Evolutionary conservation across 2,113 vertebrate genomes (phyloP), one percentile per base, ranked within the genome.

Genomic region (Tragelaphus buxtoni): DNA sequence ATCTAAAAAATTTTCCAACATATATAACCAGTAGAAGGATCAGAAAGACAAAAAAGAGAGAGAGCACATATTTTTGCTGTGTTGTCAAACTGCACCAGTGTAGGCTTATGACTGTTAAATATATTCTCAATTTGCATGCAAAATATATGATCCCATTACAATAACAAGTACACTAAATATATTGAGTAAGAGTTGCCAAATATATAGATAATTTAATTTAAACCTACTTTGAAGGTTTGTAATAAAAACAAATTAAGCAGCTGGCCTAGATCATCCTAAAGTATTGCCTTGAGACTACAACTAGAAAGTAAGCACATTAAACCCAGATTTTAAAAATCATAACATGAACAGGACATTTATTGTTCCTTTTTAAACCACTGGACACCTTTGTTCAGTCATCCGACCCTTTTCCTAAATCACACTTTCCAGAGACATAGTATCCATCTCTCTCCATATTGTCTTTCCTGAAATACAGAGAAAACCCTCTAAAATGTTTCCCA

Each of bases 81-180:
- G 14, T 30, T 85, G 17, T 81, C 47, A 65, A 95, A 56, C 16
- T 86, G 45, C 30, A 88, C 42, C 28, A 72, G 35, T 63, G 77
- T 26, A 87, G 65, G 76, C 24, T 9, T 79, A 7, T 11, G 81
- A 76, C 53, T 83, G 2, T 92, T 92, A 96, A 92, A 83, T 63
- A 82, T 28, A 82, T 55, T 83, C 72, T 94, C 83, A 92, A 90
- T 86, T 56, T 79, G n/a, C 51, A 86, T 77, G 90, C 69, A 79
- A 92, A 97, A 83, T 55, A 94, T 32, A 89, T 5, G 7, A 20
- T 49, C 42, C 69, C 20, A 77, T 86, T 92, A 89, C 82, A 96
- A 88, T 91, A 90, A 87, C 14, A 90, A 89, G 90, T 47, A 84
- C 4, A 76, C 28, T 74, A 80, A 88, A 92, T 84, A 95, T 26